Evolutionary conservation across 2,797 vertebrate genomes (phyloP).

Genomic region (Phaenicophaeus curvirostris): DNA sequence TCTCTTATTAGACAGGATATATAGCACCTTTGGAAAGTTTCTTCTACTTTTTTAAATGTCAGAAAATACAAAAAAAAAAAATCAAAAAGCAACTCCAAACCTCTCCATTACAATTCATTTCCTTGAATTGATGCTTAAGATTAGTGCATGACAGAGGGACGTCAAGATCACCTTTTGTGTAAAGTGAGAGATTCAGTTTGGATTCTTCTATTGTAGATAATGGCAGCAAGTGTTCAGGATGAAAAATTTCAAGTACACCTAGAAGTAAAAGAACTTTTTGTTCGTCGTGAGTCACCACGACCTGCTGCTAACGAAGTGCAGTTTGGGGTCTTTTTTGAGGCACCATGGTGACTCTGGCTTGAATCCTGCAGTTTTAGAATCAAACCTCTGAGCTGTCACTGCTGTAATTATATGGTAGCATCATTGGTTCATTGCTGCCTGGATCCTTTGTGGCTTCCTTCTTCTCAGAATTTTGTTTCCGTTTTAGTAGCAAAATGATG

Average conservation of each 20-base stretch:
- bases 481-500: constrained; percentile 73
- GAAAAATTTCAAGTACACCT: constrained; percentile 76
- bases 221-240: neutral
- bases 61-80: constrained; percentile 28
- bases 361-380: constrained; percentile 31
- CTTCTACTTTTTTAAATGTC: neutral
- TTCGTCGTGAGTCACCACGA: constrained; percentile 16
- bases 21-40: constrained; percentile 85
- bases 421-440: constrained; percentile 84
- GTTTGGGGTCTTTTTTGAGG: constrained; percentile 73
- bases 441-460: constrained; percentile 75
- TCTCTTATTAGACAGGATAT: constrained; percentile 62
- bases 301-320: constrained; percentile 54
- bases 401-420: constrained; percentile 68
- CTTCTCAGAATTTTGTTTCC: constrained; percentile 64
- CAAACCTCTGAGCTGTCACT: constrained; percentile 93
- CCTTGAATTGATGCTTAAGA: constrained; percentile 32
- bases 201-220: neutral
- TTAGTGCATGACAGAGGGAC: constrained; percentile 11
- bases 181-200: neutral
- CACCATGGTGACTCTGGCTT: constrained; percentile 75
- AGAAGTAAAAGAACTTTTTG: constrained; percentile 27
- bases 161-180: neutral
- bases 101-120: constrained; percentile 10
- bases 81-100: neutral